Evolutionary conservation across 1,140 invertebrate species (phyloP).

Genomic region (Trissolcus basalis): DNA sequence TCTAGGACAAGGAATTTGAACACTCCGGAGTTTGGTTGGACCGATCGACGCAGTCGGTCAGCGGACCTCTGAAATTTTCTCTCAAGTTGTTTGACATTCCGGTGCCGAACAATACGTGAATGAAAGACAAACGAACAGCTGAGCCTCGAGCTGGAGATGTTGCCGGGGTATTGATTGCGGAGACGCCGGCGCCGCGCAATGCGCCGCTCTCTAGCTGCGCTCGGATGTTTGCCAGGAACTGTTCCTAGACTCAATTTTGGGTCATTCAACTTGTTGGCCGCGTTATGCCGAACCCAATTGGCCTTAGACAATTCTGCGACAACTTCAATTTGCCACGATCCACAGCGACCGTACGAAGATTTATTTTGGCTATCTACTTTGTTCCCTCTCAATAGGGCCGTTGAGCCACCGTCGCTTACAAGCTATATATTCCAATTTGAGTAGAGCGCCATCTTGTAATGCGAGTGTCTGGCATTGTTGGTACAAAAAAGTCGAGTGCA

Average conservation of each 20-base stretch:
- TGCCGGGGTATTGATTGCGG: conserved; percentile 70
- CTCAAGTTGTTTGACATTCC: conserved; percentile 8
- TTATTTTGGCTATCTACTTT: too few species aligned
- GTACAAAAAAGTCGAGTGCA: conserved; percentile 53
- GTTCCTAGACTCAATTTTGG: conserved; percentile 28
- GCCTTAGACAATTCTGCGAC: too few species aligned
- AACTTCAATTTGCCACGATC: too few species aligned
- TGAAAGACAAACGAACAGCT: conserved; percentile 63
- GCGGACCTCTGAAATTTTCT: conserved; percentile 11
- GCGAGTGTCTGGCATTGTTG: not conserved
- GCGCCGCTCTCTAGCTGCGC: conserved; percentile 21
- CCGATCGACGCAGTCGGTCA: too few species aligned
- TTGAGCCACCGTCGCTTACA: too few species aligned
- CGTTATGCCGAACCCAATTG: not conserved
- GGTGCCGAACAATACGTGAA: conserved; percentile 33
- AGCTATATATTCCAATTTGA: not conserved
- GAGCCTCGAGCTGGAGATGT: conserved; percentile 62
- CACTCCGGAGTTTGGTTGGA: too few species aligned
- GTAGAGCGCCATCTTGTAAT: not conserved
- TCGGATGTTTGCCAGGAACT: conserved; percentile 37
- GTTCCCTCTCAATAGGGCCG: too few species aligned
- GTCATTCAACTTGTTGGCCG: conserved; percentile 26
- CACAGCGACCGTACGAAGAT: too few species aligned
- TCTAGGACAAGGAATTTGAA: too few species aligned
- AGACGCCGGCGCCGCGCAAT: conserved; percentile 68